Evolutionary conservation across 2,797 vertebrate genomes (phyloP), one percentile per base, ranked within the genome.

Genomic region (Denticeps clupeoides): DNA sequence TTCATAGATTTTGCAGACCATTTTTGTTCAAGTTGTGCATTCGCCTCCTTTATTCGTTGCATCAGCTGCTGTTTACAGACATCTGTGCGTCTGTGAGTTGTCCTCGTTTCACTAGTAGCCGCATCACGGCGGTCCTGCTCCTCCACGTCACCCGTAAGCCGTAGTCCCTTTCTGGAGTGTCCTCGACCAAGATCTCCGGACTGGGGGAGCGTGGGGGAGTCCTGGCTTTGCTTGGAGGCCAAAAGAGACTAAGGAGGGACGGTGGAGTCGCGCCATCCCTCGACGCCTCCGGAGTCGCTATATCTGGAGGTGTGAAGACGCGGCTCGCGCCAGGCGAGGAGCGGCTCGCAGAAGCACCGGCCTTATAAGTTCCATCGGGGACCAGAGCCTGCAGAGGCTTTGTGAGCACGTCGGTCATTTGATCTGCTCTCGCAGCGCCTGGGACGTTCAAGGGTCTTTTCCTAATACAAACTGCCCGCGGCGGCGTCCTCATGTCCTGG

Each of bases 101-200:
- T 2, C 86, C 88, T 3, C 47, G 73, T 33, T 84, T 68, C 56
- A 51, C 79, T 35, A 94, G 72, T 53, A 79, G 59, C 12, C 55
- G 47, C 81, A 90, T 83, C 1, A 91, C 25, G 1, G 47, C 63
- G 51, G 57, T 80, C 45, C 90, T 79, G 37, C 67, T 83, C 38
- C 88, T 82, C 91, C 93, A 95, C 0, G 89, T 93, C 43, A 88
- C 85, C 54, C 79, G 91, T 2, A 96, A 0, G 1, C 89, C 89
- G 4, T 94, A 96, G 59, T 89, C 81, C 1, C 63, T 80, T 65
- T 93, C 87, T 0, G 90, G 92, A 1, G 90, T 96, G 35, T 94
- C 88, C 5, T 70, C 38, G 5, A 84, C 90, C 43, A 96, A 78
- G 55, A 74, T 29, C 16, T 73, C 69, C 23, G 53, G 25, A 31